Evolutionary conservation across 2,797 vertebrate genomes (phyloP), one percentile per base, ranked within the genome.

Genomic region (Podargus strigoides): DNA sequence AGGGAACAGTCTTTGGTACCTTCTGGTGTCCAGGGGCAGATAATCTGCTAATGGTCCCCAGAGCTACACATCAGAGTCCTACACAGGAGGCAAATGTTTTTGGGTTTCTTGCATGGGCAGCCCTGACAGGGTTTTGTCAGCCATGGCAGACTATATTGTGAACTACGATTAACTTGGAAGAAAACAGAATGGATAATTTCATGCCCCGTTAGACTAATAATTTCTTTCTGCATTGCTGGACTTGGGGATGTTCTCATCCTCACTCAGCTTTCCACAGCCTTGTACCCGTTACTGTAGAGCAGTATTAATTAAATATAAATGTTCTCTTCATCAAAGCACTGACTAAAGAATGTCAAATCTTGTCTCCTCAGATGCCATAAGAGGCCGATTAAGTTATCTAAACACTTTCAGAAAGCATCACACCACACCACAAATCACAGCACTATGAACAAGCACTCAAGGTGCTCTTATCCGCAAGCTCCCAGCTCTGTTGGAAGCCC

Each of bases 131-230:
- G 56, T 19, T 90, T 94, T 22, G 5, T 89, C 91, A 90, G 55
- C 68, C 47, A 23, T 46, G 41, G 78, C 81, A 56, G 36, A 69
- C 90, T 68, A 20, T 17, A 60, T 77, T 73, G 68, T 50, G 72
- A 96, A 27, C 76, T 90, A 62, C 5, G 5, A 90, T 90, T 96
- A 96, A 95, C 88, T 96, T 62, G 68, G 86, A 76, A 89, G 89
- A 94, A 66, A 96, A 81, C 46, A 76, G 82, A 97, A 91, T 53
- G 68, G 85, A 84, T 95, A 66, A 96, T 97, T 96, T 97, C 88
- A 97, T 56, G 69, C 77, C 72, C 95, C 6, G 36, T 97, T 98
- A 97, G 95, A 95, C 70, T 93, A 47, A 64, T 97, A 96, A 97
- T 97, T 97, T 97, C 85, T 73, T 87, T 95, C 88, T 96, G 66